A percentile compares a stretch with the other conserved stretches of the same genome.
Conservation (phyloP, 2,888 invertebrate species). For the Callinectes sapidus region DNA sequence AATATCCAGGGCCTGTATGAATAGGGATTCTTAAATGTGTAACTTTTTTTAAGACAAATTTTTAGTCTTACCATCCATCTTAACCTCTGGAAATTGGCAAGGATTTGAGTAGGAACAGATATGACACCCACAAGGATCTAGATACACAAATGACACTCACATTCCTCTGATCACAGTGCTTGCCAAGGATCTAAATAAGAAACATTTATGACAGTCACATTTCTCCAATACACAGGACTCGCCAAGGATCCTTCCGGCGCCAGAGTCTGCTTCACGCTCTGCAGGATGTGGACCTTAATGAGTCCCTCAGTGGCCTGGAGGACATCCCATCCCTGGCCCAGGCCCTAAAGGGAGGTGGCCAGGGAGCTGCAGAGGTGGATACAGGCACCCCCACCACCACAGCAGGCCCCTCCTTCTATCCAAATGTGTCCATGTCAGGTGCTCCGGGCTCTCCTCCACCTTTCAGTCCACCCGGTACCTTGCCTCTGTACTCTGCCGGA, state of each 20-base stretch:
- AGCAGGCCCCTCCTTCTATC: conserved; percentile 47
- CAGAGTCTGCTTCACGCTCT: conserved; percentile 62
- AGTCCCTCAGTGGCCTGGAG: conserved; percentile 82
- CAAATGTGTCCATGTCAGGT: conserved; percentile 74
- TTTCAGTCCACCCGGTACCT: conserved; percentile 73
- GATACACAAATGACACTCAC: no score
- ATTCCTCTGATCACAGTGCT: no score
- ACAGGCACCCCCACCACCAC: conserved; percentile 73
- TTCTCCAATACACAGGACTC: conserved; percentile 48
- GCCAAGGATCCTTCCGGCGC: conserved; percentile 67
- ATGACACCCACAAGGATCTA: no score
- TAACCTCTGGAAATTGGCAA: no score
- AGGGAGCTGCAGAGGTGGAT: conserved; percentile 76
- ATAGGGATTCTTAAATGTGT: no score
- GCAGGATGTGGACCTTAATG: conserved; percentile 79
- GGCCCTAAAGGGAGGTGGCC: conserved; percentile 89
- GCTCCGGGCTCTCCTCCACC: conserved; percentile 73
- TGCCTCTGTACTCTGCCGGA: conserved; percentile 76
- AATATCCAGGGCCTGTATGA: no score
- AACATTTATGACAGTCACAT: no score
- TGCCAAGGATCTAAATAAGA: no score
- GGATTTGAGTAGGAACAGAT: no score
- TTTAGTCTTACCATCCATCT: no score
- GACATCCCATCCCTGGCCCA: conserved; percentile 83
- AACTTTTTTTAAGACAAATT: no score